A percentile compares a stretch with the other conserved stretches of the same genome.
phyloP scores from a whole-genome alignment of 2,113 vertebrate genomes.

The Sylvia atricapilla region DNA sequence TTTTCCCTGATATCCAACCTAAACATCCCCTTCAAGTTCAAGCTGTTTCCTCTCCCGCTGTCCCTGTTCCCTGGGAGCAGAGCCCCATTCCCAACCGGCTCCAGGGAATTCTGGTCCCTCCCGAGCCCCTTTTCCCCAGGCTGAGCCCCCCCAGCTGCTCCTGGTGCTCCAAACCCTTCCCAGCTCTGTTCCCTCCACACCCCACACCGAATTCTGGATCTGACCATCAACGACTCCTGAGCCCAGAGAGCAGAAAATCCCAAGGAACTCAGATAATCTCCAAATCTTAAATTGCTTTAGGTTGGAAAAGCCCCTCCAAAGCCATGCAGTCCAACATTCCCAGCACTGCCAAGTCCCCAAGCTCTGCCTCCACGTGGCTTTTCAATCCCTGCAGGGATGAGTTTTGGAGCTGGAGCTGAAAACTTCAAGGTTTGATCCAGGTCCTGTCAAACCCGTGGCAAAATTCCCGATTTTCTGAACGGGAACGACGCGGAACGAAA shows the following conservation, averaged over 20 bases:
- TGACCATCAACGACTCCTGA: rapidly evolving
- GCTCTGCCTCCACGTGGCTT: background rate
- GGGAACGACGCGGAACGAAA: background rate
- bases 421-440: background rate
- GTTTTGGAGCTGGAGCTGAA: background rate
- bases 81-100: rapidly evolving
- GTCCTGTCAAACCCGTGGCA: background rate
- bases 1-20: background rate
- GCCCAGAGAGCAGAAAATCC: background rate
- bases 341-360: background rate
- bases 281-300: background rate
- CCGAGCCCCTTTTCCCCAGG: background rate
- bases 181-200: background rate
- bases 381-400: background rate
- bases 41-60: background rate
- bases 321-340: background rate
- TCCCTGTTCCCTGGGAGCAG: background rate
- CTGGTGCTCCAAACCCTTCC: background rate
- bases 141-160: background rate
- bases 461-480: background rate
- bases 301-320: background rate
- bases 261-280: background rate
- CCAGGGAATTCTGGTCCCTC: background rate
- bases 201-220: rapidly evolving
- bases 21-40: background rate